Base-by-base conservation (phyloP, 2,797 vertebrate species). In the Eulemur rubriventer region DNA sequence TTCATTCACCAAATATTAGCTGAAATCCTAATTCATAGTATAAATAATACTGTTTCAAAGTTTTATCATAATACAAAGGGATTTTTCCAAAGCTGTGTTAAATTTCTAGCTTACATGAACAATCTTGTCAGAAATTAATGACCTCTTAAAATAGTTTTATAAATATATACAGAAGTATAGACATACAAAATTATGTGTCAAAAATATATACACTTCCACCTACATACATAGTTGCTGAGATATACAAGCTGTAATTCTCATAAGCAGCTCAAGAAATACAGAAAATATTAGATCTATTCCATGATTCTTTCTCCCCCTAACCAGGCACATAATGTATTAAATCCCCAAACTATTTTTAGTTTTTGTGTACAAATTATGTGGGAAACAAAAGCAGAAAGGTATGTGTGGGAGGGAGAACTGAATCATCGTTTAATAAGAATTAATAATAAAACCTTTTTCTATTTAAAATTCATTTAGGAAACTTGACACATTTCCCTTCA, bases 381-480 rank as follows among this genome's bases (percentile, higher is more conserved):
- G 18, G 82, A 95, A 81, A 81, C 35, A 55, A 81, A 81, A 59
- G 41, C 10, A 81, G 9, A 33, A 72, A 92, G 65, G 38, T 75
- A 35, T 43, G 22, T 67, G 33, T 67, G 17, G 4, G 9, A 57
- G 4, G 35, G 20, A 35, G 30, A 26, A 50, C 33, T 91, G 43
- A 84, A 94, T 80, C 30, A 91, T 8, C 52, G 26, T 65, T 43
- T 24, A 91, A 79, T 76, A 89, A 65, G 3, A 72, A 83, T 63
- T 86, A 97, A 84, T 82, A 90, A 86, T 86, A 86, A 92, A 84
- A 92, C 10, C 13, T 91, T 89, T 93, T 80, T 85, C 76, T 88
- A 78, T 86, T 96, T 86, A 89, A 94, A 94, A 94, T 96, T 95
- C 55, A 86, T 69, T 96, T 95, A 41, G 43, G 90, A 48, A 92